These are phyloP conservation scores for Indri indri DNA, from an alignment of 2,113 vertebrate genomes.

Conservation along the genomic window DNA sequence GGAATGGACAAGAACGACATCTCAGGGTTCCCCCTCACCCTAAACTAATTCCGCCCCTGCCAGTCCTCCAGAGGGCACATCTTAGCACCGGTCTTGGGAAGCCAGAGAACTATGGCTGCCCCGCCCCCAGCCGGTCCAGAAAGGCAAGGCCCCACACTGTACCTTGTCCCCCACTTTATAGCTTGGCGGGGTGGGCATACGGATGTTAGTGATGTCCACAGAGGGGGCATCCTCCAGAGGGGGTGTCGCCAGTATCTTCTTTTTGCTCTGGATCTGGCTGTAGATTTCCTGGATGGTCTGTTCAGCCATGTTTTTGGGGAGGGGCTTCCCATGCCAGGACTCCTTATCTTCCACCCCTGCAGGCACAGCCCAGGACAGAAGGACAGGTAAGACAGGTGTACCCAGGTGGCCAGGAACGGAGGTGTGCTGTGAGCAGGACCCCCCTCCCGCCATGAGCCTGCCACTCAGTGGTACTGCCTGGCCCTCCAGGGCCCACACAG, in stretches of 20 bases:
- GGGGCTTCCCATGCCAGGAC: slow-evolving; percentile 94
- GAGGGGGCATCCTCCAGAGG: slow-evolving; percentile 91
- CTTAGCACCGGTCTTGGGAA: neutral
- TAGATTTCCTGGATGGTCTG: slow-evolving; percentile 91
- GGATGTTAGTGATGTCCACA: slow-evolving; percentile 91
- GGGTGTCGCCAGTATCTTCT: slow-evolving; percentile 90
- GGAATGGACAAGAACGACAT: neutral
- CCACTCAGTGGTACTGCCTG: neutral
- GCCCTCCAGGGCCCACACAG: neutral
- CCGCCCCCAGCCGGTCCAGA: too few relatives aligned
- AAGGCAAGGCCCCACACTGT: neutral
- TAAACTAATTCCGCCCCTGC: neutral
- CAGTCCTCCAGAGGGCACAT: neutral
- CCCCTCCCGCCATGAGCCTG: rapidly evolving
- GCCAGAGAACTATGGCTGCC: neutral
- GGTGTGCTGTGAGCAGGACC: neutral
- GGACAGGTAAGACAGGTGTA: neutral
- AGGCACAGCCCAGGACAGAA: neutral
- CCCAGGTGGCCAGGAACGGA: neutral
- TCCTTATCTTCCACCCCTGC: slow-evolving; percentile 95
- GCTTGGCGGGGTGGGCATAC: slow-evolving; percentile 92
- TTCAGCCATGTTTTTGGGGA: slow-evolving; percentile 95
- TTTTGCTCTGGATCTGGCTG: slow-evolving; percentile 91
- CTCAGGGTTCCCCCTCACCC: neutral
- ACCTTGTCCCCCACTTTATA: slow-evolving; percentile 97